A percentile compares a stretch with the other conserved stretches of the same genome.
These are phyloP conservation scores for Brachymystax lenok DNA, from an alignment of 2,797 vertebrate species.

Conservation along the genomic window DNA sequence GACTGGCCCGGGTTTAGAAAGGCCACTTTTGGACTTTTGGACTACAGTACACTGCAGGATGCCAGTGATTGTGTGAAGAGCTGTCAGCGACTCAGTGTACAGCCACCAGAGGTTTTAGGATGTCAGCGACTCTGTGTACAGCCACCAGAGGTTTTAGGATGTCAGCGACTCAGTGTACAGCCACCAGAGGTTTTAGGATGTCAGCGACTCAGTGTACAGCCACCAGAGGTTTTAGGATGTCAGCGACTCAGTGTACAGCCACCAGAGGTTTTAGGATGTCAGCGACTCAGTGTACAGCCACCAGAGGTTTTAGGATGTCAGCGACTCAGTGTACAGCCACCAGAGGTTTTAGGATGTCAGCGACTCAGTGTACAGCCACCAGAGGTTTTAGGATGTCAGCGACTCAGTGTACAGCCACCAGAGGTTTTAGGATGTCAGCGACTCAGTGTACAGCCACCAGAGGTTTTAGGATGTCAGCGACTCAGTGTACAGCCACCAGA, in stretches of 20 bases:
- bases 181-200: neutral
- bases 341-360: neutral
- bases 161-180: too few relatives aligned
- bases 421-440: too few relatives aligned
- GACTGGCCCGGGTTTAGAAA: conserved; percentile 36
- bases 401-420: too few relatives aligned
- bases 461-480: neutral
- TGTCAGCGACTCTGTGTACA: neutral
- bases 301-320: too few relatives aligned
- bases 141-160: too few relatives aligned
- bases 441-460: neutral
- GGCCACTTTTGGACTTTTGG: conserved; percentile 18
- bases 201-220: neutral
- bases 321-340: neutral
- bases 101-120: neutral
- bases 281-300: too few relatives aligned
- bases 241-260: too few relatives aligned
- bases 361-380: too few relatives aligned
- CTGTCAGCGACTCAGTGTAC: neutral
- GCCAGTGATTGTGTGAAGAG: conserved; percentile 30
- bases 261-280: too few relatives aligned
- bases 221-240: neutral
- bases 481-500: too few relatives aligned
- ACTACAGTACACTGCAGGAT: conserved; percentile 20
- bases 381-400: too few relatives aligned